A percentile compares a stretch with the other conserved stretches of the same genome.
Evolutionary conservation across 2,888 invertebrate species (phyloP).

Genomic region (Cinara cedri): DNA sequence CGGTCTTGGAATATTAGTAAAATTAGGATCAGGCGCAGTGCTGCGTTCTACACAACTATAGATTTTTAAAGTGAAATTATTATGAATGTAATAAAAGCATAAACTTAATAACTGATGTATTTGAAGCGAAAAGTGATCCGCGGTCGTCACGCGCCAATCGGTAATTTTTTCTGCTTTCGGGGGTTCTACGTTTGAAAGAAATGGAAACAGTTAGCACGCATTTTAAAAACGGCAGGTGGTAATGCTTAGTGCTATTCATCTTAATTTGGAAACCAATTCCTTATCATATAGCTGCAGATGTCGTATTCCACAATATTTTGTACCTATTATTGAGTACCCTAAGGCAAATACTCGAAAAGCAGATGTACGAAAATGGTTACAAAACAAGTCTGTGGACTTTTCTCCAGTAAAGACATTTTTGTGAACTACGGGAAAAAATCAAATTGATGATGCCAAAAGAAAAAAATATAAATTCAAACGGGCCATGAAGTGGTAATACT

Average conservation of each 20-base stretch:
- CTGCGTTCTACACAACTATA: no score
- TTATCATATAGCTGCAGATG: background rate
- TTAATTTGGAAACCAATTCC: background rate
- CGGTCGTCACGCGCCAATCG: background rate
- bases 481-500: constrained; percentile 10
- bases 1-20: no score
- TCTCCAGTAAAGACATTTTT: constrained; percentile 11
- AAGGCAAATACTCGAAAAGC: background rate
- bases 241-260: background rate
- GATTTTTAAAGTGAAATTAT: no score
- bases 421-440: background rate
- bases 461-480: constrained; percentile 15
- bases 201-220: background rate
- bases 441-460: background rate
- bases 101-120: no score
- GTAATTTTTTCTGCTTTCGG: background rate
- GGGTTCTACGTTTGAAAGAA: background rate
- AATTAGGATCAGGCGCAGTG: no score
- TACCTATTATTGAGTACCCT: background rate
- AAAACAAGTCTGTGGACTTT: background rate
- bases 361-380: constrained; percentile 15
- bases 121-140: background rate
- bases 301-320: background rate
- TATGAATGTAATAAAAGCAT: no score
- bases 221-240: constrained; percentile 1